A percentile compares a stretch with the other conserved stretches of the same genome.
Evolutionary conservation across 2,797 vertebrate genomes (phyloP).

Genomic region (Diplodus sargus): DNA sequence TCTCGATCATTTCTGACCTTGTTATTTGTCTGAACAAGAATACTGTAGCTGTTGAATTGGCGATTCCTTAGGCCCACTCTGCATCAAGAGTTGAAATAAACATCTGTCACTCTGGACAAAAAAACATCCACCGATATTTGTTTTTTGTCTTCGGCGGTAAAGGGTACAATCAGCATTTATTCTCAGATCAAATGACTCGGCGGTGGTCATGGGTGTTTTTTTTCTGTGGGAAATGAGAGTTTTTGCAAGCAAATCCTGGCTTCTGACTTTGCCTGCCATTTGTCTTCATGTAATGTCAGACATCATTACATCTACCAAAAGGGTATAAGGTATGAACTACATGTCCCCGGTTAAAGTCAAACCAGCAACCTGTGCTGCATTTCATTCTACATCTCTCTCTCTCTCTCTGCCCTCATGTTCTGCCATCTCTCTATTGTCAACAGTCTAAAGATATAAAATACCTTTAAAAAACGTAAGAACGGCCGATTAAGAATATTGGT

Average conservation of each 20-base stretch:
- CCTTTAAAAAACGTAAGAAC: background rate
- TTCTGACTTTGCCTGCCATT: slow-evolving; percentile 3
- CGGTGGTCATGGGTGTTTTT: no score
- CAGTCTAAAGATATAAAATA: background rate
- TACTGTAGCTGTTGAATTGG: background rate
- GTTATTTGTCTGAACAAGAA: slow-evolving; percentile 9
- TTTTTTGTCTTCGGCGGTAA: no score
- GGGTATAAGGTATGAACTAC: background rate
- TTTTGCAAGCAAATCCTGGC: slow-evolving; percentile 7
- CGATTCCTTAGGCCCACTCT: background rate
- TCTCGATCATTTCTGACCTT: slow-evolving; percentile 8
- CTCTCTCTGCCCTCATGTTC: background rate
- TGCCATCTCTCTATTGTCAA: background rate
- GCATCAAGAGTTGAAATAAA: background rate
- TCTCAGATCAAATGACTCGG: no score
- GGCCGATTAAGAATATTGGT: background rate
- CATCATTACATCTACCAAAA: background rate
- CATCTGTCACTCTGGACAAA: no score
- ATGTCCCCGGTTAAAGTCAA: background rate
- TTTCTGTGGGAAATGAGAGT: background rate
- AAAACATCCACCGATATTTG: no score
- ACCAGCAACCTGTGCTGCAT: background rate
- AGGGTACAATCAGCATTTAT: no score
- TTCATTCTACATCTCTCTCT: background rate
- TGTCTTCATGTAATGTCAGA: slow-evolving; percentile 17